A percentile compares a stretch with the other conserved stretches of the same genome.
These are phyloP conservation scores for Laspeyria flexula DNA, from an alignment of 2,888 invertebrate species.

Conservation along the genomic window DNA sequence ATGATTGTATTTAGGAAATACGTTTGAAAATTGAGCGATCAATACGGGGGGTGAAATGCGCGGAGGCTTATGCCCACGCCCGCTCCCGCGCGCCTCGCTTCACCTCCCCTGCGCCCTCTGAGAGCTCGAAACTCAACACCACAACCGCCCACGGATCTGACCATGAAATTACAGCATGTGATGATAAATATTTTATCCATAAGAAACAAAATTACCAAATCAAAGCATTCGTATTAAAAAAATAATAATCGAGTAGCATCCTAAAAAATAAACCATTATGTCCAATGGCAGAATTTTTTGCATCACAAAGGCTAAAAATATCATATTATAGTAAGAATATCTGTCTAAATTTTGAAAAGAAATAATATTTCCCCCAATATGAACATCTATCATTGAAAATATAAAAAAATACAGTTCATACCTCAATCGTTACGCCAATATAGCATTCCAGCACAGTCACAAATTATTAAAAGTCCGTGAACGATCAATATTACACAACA, in stretches of 20 bases:
- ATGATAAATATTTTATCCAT: slow-evolving; percentile 34
- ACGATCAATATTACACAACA: slow-evolving; percentile 23
- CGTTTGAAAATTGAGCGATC: slow-evolving; percentile 77
- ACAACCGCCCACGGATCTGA: slow-evolving; percentile 67
- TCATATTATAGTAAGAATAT: too few relatives aligned
- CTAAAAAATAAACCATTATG: too few relatives aligned
- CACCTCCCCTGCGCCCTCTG: slow-evolving; percentile 47
- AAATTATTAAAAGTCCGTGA: slow-evolving; percentile 6
- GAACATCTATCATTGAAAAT: too few relatives aligned
- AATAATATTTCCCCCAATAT: too few relatives aligned
- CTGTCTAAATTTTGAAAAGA: too few relatives aligned
- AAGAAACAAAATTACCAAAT: not conserved
- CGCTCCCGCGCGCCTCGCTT: slow-evolving; percentile 51
- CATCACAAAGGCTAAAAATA: too few relatives aligned
- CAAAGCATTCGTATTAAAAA: not conserved
- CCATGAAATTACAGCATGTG: slow-evolving; percentile 53
- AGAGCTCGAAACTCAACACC: slow-evolving; percentile 65
- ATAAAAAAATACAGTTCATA: slow-evolving; percentile 8
- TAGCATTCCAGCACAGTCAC: slow-evolving; percentile 25
- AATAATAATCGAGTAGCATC: too few relatives aligned
- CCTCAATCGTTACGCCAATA: slow-evolving; percentile 26
- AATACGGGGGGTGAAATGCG: slow-evolving; percentile 75
- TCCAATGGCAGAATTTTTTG: too few relatives aligned
- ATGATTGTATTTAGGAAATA: slow-evolving; percentile 72
- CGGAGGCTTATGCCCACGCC: slow-evolving; percentile 66